Evolutionary conservation across 1,140 invertebrate species (phyloP).

Genomic region (Eriosoma lanigerum): DNA sequence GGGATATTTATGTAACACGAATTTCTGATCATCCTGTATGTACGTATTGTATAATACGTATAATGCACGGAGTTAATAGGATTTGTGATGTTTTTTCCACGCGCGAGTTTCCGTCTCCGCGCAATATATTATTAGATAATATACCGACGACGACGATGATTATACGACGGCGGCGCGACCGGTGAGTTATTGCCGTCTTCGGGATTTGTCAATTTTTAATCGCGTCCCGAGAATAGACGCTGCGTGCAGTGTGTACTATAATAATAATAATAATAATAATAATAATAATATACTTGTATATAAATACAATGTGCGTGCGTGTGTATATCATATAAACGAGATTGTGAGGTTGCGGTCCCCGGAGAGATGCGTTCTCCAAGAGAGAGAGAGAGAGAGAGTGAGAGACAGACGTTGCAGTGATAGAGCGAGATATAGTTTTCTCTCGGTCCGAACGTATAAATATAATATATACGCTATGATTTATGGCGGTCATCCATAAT

Average conservation of each 20-base stretch:
- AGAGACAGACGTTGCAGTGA: no score
- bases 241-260: no score
- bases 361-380: background rate
- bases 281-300: no score
- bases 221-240: conserved; percentile 5
- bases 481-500: conserved; percentile 50
- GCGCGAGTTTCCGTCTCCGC: background rate
- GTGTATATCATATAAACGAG: conserved; percentile 22
- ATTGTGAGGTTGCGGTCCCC: conserved; percentile 37
- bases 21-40: no score
- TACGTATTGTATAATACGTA: no score
- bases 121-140: no score
- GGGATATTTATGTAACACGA: no score
- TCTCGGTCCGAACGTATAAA: conserved; percentile 4
- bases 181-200: conserved; percentile 51
- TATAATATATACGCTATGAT: conserved; percentile 4
- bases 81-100: conserved; percentile 43
- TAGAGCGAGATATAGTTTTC: no score
- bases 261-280: no score
- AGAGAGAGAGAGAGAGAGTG: background rate
- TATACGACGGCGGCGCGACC: background rate
- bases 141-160: conserved; percentile 14
- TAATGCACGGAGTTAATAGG: conserved; percentile 42
- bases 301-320: background rate
- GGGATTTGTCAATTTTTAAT: conserved; percentile 52